Conservation (phyloP, 2,113 vertebrate species). For the Melanotaenia duboulayi region DNA sequence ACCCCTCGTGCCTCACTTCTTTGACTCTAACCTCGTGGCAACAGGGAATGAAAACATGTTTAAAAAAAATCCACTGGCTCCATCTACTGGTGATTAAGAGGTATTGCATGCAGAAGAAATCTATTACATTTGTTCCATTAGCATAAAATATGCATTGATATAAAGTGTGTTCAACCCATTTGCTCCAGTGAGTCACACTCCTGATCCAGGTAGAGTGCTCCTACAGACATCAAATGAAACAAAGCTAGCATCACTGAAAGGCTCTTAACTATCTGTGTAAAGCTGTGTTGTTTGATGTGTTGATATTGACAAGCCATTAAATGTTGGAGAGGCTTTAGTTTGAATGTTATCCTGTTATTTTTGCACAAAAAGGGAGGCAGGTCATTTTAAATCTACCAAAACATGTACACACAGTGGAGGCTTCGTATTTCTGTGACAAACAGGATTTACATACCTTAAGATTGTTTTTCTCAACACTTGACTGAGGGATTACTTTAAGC, state of each 20-base stretch:
- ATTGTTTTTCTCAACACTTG: too few species aligned
- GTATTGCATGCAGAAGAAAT: not conserved
- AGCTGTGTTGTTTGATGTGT: constrained; percentile 11
- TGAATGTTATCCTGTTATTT: too few species aligned
- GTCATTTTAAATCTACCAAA: not conserved
- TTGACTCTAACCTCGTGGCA: too few species aligned
- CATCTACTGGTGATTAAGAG: constrained; percentile 43
- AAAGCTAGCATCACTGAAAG: constrained; percentile 33
- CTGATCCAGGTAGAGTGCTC: constrained; percentile 36
- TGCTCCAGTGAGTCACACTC: constrained; percentile 25
- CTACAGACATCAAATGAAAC: constrained; percentile 15
- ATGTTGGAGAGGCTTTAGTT: not conserved
- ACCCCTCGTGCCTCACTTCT: too few species aligned
- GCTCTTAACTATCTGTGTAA: constrained; percentile 31
- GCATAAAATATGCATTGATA: too few species aligned
- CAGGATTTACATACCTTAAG: not conserved
- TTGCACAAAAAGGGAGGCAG: not conserved
- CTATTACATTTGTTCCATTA: too few species aligned
- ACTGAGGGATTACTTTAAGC: constrained; percentile 10
- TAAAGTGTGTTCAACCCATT: not conserved
- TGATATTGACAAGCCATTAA: constrained; percentile 7
- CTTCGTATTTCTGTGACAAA: not conserved
- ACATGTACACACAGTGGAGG: too few species aligned
- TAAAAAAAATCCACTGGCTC: not conserved
- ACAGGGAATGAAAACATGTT: not conserved